Base-by-base conservation (phyloP, 1,140 invertebrate species). In the Olivierus martensii region DNA sequence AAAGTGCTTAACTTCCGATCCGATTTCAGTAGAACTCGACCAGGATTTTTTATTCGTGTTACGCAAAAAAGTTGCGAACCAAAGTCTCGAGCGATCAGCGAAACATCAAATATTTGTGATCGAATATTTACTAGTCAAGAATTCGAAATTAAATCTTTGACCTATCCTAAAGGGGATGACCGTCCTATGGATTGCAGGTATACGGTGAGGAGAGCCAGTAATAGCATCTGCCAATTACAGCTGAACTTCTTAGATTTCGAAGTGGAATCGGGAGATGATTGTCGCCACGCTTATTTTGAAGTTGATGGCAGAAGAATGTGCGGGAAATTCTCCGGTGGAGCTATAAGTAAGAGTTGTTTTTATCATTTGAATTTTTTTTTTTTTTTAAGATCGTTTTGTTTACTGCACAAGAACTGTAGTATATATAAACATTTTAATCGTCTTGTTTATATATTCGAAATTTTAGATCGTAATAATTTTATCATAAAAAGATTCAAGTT, bases 191-290 rank as follows among this genome's bases (percentile, higher is more conserved):
- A 62, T 42, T 64, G 63, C 36, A 34, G 51, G 11, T 60, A 60
- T 46, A 56, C 51, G 21, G 47, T 60, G 5, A 39, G 57, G 1
- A 19, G 57, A n/a, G 17, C 48, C 14, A 49, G 49, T 1, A 50
- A 46, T 5, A 42, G 41, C 14, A 55, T 65, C n/a, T 65, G 63
- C 42, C 38, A 58, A 37, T 36, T 65, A 10, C 43, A 52, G 35
- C 22, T 65, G 10, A 49, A 47, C 6, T 65, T 65, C 45, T 28
- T 52, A 2, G 45, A 51, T 3, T 65, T 65, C 47, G 58, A 65
- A 39, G 28, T 64, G 0, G 60, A 60, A 48, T 41, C 51, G 3
- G 49, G 58, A 18, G 56, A 55, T 12, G 49, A 49, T 15, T 65
- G 63, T 42, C 45, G 46, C 14, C 48, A 57, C 35, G 63, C 65